Base-by-base conservation (phyloP, 2,113 vertebrate species). In the Gavia stellata region DNA sequence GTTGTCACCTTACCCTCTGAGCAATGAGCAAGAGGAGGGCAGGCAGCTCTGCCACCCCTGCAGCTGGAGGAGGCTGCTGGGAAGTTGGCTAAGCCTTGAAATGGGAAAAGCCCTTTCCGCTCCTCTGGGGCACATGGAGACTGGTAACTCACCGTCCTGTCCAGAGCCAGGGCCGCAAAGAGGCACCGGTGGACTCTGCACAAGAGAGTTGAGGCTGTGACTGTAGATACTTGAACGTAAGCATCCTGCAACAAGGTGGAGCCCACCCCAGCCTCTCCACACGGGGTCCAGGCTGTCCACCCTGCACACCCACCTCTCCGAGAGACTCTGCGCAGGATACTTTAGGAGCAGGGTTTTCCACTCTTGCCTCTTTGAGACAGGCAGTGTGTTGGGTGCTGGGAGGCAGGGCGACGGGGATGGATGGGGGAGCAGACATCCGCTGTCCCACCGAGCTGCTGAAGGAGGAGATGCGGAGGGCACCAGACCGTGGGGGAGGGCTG, bases 151-250 rank as follows among this genome's bases (percentile, higher is more conserved):
- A 19, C 5, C 3, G 18, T 47, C 45, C 2, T 1, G 2, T 34
- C n/a, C 63, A 15, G 17, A 10, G 7, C 21, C 53, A 3, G 63
- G 63, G 28, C 8, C 40, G 44, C 38, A 13, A 50, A 45, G 17
- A 17, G 26, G 17, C 7, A 15, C 38, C 12, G 1, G 36, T 0
- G 0, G n/a, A 8, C 33, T n/a, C 25, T 17, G 28, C 44, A 18
- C 7, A 1, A n/a, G 61, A 38, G 45, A 38, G 23, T 1, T 4
- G 40, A 20, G 36, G 15, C 40, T 79, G 61, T 33, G 36, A 6
- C 17, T 12, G 44, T 12, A 26, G 44, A 36, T 12, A 12, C 13
- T 23, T 29, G 62, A 77, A 26, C 66, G 44, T 26, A 25, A 45
- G 7, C 7, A 4, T 1, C 29, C 38, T 2, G 6, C 8, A 8